Base-by-base conservation (phyloP, 2,888 invertebrate genomes). In the Heliconius erato region DNA sequence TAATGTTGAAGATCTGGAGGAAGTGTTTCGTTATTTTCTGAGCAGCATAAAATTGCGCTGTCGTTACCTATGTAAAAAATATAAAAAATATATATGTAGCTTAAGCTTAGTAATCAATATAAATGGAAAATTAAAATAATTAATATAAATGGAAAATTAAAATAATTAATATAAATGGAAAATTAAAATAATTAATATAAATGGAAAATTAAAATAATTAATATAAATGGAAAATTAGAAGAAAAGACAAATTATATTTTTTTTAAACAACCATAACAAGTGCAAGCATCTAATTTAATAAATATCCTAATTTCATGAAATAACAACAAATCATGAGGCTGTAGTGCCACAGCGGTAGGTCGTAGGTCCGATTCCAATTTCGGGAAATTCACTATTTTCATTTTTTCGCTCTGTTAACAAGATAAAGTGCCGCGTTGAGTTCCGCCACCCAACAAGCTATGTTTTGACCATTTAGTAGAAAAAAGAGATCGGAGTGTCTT, bases 41-140 rank as follows among this genome's bases (percentile, higher is more conserved):
- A 90, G 88, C 98, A 98, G 90, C 98, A 98, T 32, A 97, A 97
- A 69, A 98, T 97, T 0, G 97, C 96, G 79, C 96, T 97, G 14
- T 97, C 97, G 82, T 97, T 97, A 68, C 96, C 98, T 65, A 32
- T 32, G 26, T 14, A 65, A 26, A 65, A 65, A 14, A 11, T 28
- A 28, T 26, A 26, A 26, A 65, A 26, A 12, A 26, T 65, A 26
- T 1, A 26, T 1, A 3, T 14, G 4, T 26, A 65, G 14, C 16
- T 26, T 65, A 26, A n/a, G n/a, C n/a, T n/a, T n/a, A n/a, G n/a
- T n/a, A n/a, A n/a, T n/a, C 12, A 26, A 26, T 65, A 26, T 65
- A 7, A 26, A 26, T 65, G n/a, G n/a, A 63, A 63, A 4, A 11
- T 28, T 14, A 65, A n/a, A n/a, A n/a, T n/a, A n/a, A n/a, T n/a